Conservation (phyloP, 37 sponge, comb jelly and placozoan genomes). For the Axinella damicornis region DNA sequence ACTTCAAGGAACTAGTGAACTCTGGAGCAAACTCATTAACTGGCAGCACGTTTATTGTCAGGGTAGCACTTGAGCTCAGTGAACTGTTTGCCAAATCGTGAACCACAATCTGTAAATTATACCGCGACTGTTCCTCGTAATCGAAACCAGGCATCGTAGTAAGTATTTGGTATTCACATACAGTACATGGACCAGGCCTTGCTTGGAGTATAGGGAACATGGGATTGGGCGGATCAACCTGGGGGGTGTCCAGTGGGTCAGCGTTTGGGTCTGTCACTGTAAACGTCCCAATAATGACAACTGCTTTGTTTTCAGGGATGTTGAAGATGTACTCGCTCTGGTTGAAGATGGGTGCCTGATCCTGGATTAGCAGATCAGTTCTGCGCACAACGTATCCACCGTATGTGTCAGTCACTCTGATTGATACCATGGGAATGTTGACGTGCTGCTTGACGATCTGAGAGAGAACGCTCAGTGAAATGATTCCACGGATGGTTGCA, state of each 20-base stretch:
- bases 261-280: conserved; percentile 36
- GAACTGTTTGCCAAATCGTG: not conserved
- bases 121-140: conserved; percentile 16
- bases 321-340: not conserved
- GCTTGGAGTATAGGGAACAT: no score
- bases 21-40: conserved; percentile 59
- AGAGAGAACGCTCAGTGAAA: not conserved
- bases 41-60: conserved; percentile 29
- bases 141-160: not conserved
- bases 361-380: conserved; percentile 3
- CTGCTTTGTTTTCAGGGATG: not conserved
- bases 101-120: conserved; percentile 23
- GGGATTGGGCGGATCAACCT: no score
- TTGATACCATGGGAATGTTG: not conserved
- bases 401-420: conserved; percentile 16
- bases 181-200: not conserved
- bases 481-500: not conserved
- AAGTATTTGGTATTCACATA: not conserved
- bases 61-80: conserved; percentile 22
- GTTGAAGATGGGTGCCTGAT: conserved; percentile 20
- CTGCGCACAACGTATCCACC: conserved; percentile 21
- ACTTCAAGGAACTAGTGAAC: not conserved
- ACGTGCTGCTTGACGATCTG: not conserved
- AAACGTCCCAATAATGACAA: not conserved
- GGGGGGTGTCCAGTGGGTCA: not conserved